These are phyloP conservation scores for Oreohelix idahoensis DNA, from an alignment of 1,140 invertebrate genomes.

Conservation along the genomic window DNA sequence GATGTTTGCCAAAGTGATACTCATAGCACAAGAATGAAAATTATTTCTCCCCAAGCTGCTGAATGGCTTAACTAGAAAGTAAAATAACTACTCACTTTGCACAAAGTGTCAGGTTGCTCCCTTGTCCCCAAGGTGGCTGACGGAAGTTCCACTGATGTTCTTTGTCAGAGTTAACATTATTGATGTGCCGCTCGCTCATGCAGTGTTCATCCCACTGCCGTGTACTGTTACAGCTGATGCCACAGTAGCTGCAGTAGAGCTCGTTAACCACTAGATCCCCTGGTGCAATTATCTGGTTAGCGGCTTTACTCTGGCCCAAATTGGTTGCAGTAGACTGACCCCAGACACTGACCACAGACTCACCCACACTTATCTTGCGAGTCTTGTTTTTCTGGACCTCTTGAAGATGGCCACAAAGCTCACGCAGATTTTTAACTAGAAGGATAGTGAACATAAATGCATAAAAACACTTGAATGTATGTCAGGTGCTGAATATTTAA, in stretches of 20 bases:
- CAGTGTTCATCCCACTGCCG: slow-evolving; percentile 70
- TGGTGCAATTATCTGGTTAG: slow-evolving; percentile 40
- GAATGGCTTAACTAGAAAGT: too few species aligned
- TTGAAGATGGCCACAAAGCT: slow-evolving; percentile 52
- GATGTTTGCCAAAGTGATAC: too few species aligned
- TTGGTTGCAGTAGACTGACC: not conserved
- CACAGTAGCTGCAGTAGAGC: slow-evolving; percentile 68
- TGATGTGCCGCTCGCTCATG: slow-evolving; percentile 65
- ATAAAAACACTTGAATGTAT: not conserved
- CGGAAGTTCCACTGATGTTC: slow-evolving; percentile 71
- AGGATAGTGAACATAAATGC: not conserved
- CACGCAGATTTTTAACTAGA: slow-evolving; percentile 56
- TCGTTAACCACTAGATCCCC: slow-evolving; percentile 41
- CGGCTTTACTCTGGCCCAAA: not conserved
- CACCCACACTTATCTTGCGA: slow-evolving; percentile 57
- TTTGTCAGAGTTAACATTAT: slow-evolving; percentile 69
- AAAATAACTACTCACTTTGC: slow-evolving; percentile 52
- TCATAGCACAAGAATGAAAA: too few species aligned
- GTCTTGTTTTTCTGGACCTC: slow-evolving; percentile 53
- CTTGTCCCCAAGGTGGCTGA: slow-evolving; percentile 68
- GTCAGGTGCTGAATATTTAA: too few species aligned
- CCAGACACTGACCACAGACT: slow-evolving; percentile 57
- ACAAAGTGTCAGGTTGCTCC: slow-evolving; percentile 61
- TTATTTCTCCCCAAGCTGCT: too few species aligned
- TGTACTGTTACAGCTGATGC: slow-evolving; percentile 64